Percentiles rank a stretch among this genome's conserved stretches.
Evolutionary conservation across 2,797 vertebrate species (phyloP).

Genomic region (Tadarida brasiliensis): DNA sequence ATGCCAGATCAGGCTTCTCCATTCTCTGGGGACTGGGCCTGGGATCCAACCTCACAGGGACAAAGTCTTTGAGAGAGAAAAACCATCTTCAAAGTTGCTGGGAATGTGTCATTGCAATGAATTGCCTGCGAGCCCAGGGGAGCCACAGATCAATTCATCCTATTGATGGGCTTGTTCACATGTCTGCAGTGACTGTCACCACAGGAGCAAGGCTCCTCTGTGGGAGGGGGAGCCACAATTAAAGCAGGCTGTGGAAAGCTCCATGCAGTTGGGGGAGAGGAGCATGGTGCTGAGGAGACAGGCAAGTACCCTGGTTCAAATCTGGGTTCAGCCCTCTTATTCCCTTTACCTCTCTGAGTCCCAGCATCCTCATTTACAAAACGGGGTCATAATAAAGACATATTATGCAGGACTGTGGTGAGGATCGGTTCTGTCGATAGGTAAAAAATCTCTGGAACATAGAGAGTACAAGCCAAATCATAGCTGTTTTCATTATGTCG

Average conservation of each 20-base stretch:
- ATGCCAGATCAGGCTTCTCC: not conserved
- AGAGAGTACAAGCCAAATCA: not conserved
- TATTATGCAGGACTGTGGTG: not conserved
- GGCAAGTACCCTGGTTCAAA: not conserved
- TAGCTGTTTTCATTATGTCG: not conserved
- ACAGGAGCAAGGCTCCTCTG: fast-evolving
- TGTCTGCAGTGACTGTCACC: not conserved
- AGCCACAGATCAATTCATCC: not conserved
- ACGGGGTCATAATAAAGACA: not conserved
- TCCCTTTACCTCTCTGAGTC: not conserved
- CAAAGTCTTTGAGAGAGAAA: not conserved
- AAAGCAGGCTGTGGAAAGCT: not conserved
- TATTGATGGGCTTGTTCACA: not conserved
- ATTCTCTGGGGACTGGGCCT: not conserved
- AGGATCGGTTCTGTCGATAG: not conserved
- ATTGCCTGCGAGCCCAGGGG: not conserved
- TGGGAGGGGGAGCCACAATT: not conserved
- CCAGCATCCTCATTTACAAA: not conserved
- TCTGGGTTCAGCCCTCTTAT: not conserved
- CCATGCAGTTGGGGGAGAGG: not conserved
- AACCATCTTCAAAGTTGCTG: not conserved
- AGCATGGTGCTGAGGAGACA: fast-evolving
- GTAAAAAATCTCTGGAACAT: not conserved
- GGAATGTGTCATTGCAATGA: not conserved
- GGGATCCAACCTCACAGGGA: not conserved